These are phyloP conservation scores for Cyanoramphus novaezelandiae DNA, from an alignment of 2,113 vertebrate genomes.

Conservation along the genomic window DNA sequence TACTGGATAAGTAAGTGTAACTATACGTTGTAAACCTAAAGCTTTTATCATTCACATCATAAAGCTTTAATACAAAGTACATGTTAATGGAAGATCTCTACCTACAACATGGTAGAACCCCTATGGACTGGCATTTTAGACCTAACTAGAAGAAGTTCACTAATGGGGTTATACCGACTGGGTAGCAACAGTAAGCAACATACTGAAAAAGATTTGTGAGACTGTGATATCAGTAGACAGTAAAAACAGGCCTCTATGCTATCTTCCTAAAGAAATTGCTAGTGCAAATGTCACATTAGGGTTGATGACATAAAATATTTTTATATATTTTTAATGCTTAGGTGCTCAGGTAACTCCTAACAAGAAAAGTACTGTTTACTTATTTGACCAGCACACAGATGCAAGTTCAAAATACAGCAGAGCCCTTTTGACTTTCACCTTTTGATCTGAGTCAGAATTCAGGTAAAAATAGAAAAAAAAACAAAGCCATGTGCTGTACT, in stretches of 20 bases:
- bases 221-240: background rate
- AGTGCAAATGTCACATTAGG: background rate
- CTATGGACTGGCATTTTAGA: background rate
- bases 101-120: background rate
- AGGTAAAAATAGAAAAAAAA: background rate
- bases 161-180: background rate
- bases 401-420: background rate
- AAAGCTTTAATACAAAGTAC: background rate
- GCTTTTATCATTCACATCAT: background rate
- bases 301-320: background rate
- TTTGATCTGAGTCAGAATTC: background rate
- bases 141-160: background rate
- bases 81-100: background rate
- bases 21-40: background rate
- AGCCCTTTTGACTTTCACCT: background rate
- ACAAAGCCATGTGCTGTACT: background rate
- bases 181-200: background rate
- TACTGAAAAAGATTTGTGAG: background rate
- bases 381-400: background rate
- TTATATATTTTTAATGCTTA: background rate
- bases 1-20: background rate
- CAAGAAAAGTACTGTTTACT: background rate
- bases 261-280: background rate
- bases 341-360: background rate
- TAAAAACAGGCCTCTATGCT: background rate